These are phyloP conservation scores for Parnassius smintheus DNA, from an alignment of 2,888 invertebrate species.

Conservation along the genomic window DNA sequence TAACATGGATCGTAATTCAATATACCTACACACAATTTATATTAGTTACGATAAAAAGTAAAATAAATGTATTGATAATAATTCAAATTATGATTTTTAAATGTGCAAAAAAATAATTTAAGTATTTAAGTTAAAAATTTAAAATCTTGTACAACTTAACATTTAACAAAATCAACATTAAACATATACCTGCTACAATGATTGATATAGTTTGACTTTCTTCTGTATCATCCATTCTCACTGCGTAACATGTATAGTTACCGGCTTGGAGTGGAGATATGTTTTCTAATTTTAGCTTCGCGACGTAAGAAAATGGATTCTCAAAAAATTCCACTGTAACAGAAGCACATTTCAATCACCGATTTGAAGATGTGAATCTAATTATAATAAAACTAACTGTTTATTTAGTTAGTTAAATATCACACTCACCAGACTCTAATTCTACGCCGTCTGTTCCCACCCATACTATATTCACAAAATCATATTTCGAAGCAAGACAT, in stretches of 20 bases:
- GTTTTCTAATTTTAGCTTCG: slow-evolving; percentile 49
- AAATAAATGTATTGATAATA: too few relatives aligned
- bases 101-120: too few relatives aligned
- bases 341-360: slow-evolving; percentile 13
- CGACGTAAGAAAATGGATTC: slow-evolving; percentile 50
- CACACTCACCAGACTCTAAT: slow-evolving; percentile 40
- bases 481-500: slow-evolving; percentile 61
- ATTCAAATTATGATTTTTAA: too few relatives aligned
- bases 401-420: background rate
- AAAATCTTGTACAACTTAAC: too few relatives aligned
- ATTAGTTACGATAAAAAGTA: too few relatives aligned
- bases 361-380: background rate
- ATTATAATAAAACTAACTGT: background rate
- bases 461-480: slow-evolving; percentile 59
- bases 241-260: slow-evolving; percentile 53
- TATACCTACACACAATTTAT: too few relatives aligned
- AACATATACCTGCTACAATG: slow-evolving; percentile 49
- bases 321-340: slow-evolving; percentile 44
- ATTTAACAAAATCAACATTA: too few relatives aligned
- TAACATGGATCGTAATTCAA: too few relatives aligned
- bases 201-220: slow-evolving; percentile 42
- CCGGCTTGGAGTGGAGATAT: slow-evolving; percentile 50
- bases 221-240: slow-evolving; percentile 33
- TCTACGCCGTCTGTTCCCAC: slow-evolving; percentile 35
- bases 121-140: too few relatives aligned